Evolutionary conservation across 1,140 invertebrate species (phyloP).

Genomic region (Ruditapes philippinarum): DNA sequence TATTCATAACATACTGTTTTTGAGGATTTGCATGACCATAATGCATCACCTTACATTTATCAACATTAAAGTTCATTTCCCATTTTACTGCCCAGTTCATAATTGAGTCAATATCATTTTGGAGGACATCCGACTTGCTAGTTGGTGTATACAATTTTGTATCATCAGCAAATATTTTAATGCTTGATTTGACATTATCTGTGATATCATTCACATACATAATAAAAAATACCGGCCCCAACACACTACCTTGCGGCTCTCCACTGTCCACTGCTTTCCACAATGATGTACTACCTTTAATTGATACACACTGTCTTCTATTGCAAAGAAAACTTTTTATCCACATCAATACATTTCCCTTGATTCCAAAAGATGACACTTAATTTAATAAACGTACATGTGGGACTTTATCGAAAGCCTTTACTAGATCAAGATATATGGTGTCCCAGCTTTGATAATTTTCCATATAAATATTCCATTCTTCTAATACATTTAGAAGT

Average conservation of each 20-base stretch:
- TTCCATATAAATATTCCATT: neutral
- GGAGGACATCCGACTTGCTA: no score
- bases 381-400: neutral
- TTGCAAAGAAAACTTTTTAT: neutral
- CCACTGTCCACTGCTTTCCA: neutral
- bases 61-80: no score
- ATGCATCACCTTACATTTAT: no score
- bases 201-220: neutral
- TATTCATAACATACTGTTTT: no score
- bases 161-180: slow-evolving; percentile 14
- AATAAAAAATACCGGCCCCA: neutral
- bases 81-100: no score
- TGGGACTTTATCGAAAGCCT: slow-evolving; percentile 11
- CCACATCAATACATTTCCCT: neutral
- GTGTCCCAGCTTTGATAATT: neutral
- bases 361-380: slow-evolving; percentile 1
- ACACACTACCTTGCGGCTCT: slow-evolving; percentile 1
- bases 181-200: neutral
- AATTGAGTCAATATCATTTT: no score
- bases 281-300: neutral
- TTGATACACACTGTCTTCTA: slow-evolving; percentile 15
- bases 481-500: neutral
- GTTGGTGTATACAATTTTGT: no score
- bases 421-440: neutral
- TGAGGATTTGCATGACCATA: no score